Base-by-base conservation (phyloP, 2,797 vertebrate species). In the Melanotaenia parkinsoni region DNA sequence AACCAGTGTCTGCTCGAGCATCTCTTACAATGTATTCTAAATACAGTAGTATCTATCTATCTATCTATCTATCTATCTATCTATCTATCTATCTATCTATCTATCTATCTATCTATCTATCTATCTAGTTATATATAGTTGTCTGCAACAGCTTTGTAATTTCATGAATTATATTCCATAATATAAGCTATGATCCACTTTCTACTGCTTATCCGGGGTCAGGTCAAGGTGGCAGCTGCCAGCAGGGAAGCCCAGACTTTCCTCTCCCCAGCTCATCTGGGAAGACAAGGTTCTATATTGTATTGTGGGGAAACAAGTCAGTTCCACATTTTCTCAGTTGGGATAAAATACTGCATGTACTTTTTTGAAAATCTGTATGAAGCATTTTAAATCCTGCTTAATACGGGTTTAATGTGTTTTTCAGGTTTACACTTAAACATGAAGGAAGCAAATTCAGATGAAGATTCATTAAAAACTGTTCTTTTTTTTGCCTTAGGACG, bases 401-500 rank as follows among this genome's bases (percentile, higher is more conserved):
- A n/a, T 47, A n/a, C n/a, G 2, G 2, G 1, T 47, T n/a, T 47
- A n/a, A 51, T 22, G 3, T 11, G 47, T 38, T 60, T 59, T 33
- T 53, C n/a, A 10, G 1, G 20, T 5, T 51, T 65, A 7, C 18
- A 28, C 1, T 4, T 14, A 40, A 38, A 61, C 43, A 61, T 18
- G 47, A 3, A 22, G 11, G 1, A 22, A 22, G 22, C 11, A 22
- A 12, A 22, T 50, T n/a, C 3, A 22, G 24, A 24, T 40, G 4
- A 45, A 11, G 24, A 10, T 20, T 62, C 3, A 50, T 20, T 20
- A 22, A 51, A 9, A 51, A 3, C 1, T 5, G 8, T 22, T 50
- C 4, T 43, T 45, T n/a, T 45, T n/a, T 22, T 51, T 47, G 2
- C 9, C 40, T 74, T 64, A 95, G 96, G 92, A 59, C 94, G 90